Conservation (phyloP, 2,113 vertebrate genomes). For the Chelonoidis abingdonii region DNA sequence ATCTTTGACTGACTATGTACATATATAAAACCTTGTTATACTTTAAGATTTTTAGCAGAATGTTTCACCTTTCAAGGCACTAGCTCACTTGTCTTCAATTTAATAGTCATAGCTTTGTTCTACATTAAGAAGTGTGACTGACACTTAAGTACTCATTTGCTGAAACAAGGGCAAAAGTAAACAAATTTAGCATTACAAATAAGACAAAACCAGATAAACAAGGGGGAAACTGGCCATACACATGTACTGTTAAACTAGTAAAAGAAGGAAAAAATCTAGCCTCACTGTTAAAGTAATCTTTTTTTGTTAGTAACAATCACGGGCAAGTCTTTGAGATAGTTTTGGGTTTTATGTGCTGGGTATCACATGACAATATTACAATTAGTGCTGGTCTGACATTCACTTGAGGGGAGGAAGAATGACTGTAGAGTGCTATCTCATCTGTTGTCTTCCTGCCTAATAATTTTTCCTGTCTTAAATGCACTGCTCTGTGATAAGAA, state of each 20-base stretch:
- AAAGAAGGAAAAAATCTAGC: too few relatives aligned
- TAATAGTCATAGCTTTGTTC: not conserved
- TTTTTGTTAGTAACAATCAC: too few relatives aligned
- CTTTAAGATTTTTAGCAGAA: rapidly evolving
- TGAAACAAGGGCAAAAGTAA: not conserved
- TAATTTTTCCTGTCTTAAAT: not conserved
- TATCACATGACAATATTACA: not conserved
- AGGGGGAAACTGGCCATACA: too few relatives aligned
- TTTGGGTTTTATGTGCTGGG: not conserved
- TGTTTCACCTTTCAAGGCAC: not conserved
- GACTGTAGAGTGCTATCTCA: not conserved
- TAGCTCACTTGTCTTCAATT: not conserved
- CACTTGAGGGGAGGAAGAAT: too few relatives aligned
- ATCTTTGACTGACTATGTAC: not conserved
- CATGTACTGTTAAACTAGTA: too few relatives aligned
- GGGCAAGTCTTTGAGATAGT: too few relatives aligned
- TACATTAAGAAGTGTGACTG: rapidly evolving
- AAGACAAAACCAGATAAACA: too few relatives aligned
- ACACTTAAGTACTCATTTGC: not conserved
- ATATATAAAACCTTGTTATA: too few relatives aligned
- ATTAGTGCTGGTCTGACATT: not conserved
- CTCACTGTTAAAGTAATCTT: too few relatives aligned
- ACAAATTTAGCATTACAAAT: not conserved
- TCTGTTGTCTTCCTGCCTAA: not conserved
- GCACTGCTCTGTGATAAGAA: not conserved